Conservation (phyloP, 2,888 invertebrate species). For the Arge pagana region DNA sequence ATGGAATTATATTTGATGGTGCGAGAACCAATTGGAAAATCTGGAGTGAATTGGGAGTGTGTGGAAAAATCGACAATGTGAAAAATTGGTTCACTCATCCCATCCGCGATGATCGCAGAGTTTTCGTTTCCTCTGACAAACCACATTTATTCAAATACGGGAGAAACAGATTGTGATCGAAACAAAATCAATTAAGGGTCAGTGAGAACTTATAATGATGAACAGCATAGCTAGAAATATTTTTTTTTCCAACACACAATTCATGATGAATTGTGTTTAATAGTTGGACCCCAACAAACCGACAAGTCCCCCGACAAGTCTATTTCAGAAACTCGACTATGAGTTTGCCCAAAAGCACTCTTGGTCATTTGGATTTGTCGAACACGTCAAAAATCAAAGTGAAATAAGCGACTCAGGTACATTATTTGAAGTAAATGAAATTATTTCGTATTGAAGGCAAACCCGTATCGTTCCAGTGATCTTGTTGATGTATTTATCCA, state of each 20-base stretch:
- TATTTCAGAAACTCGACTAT: not conserved
- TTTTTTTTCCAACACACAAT: no score
- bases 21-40: slow-evolving; percentile 26
- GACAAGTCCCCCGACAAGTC: no score
- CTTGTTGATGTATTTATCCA: no score
- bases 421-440: no score
- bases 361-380: slow-evolving; percentile 19
- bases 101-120: slow-evolving; percentile 8
- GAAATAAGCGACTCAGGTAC: slow-evolving; percentile 27
- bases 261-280: no score
- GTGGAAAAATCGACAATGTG: not conserved
- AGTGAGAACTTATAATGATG: no score
- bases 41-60: slow-evolving; percentile 20
- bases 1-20: slow-evolving; percentile 32
- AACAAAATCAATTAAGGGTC: no score
- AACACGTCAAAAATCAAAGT: slow-evolving; percentile 27
- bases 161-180: slow-evolving; percentile 29
- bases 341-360: slow-evolving; percentile 26
- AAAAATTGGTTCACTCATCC: slow-evolving; percentile 8
- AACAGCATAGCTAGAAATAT: no score
- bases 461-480: no score
- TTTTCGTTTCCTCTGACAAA: slow-evolving; percentile 26
- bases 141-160: slow-evolving; percentile 36
- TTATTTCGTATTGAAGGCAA: no score
- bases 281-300: no score